Base-by-base conservation (phyloP, 2,113 vertebrate genomes). In the Pungitius pungitius region DNA sequence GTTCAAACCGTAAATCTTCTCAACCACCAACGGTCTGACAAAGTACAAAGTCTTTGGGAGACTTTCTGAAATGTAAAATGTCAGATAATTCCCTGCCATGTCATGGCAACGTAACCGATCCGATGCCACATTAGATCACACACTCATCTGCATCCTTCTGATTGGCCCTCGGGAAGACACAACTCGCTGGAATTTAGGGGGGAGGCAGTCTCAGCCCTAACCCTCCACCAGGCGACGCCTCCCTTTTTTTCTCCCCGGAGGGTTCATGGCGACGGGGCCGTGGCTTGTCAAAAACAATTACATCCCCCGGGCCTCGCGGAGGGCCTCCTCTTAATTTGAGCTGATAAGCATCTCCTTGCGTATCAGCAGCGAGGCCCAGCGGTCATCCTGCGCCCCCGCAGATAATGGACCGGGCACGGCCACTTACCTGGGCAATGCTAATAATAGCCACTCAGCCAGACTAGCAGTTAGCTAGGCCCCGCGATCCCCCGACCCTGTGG, bases 261-360 rank as follows among this genome's bases (percentile, higher is more conserved):
- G 82, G 87, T 91, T 92, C 91, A 88, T 51, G 82, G 58, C 84
- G 71, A 74, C 17, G 47, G 82, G 87, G 84, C 87, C 78, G 83
- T 24, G 74, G 86, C 88, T 87, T 94, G 93, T 94, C 93, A 94
- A 90, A 91, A 93, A 91, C 91, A 91, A 93, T 93, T 92, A 92
- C 87, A 89, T 92, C 82, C 80, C 63, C 55, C 56, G n/a, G 64
- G 86, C 90, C 75, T 89, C 88, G 78, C 62, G 85, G 84, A 87
- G 80, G 82, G 83, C 88, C 74, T 88, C 79, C 88, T 92, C 92
- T 92, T 94, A 93, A 94, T 94, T 91, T 91, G 85, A 92, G 89
- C 92, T 91, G 93, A 94, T 93, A 94, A 93, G 93, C 92, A 94
- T 94, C 91, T 91, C 90, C 87, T 87, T 91, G 91, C 90, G 88